Evolutionary conservation across 2,888 invertebrate species (phyloP), one percentile per base, ranked within the genome.

Genomic region (Stenotaenia linearis): DNA sequence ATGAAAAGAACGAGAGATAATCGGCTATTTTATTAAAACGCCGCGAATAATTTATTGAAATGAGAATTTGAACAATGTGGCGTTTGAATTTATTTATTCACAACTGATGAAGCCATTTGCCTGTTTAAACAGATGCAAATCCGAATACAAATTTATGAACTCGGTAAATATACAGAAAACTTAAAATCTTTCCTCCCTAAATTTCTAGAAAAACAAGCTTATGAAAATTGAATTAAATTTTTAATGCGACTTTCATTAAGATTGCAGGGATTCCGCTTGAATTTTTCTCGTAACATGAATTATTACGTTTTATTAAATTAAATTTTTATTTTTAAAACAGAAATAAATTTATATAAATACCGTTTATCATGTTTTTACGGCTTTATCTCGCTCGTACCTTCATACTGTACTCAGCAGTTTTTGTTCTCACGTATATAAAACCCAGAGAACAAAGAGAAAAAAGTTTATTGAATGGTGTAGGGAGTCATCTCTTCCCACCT

Each of bases 381-480:
- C 18, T 50, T 15, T 40, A 18, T 12, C 1, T 6, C n/a, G n/a
- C 18, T 50, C 15, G 18, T 50, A 9, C 18, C 69, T 25, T 69
- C 25, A 25, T 10, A 10, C 69, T 69, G 12, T 69, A 69, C 69
- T 69, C 69, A 69, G 69, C 69, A 69, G 69, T 69, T 69, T 32
- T 69, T 69, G 69, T 69, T 69, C 69, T 28, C 69, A 28, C 28
- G 56, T 56, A 10, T 69, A 12, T 69, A 69, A 69, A 69, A 69
- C 69, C 28, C 10, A 10, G 69, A 28, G 69, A 28, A 69, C 25
- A 69, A 69, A 69, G 25, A 4, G 15, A 28, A 28, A 61, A 61
- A 61, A 10, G 69, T 69, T 15, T 69, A 69, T 69, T 69, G 69
- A 69, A 69, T 69, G 25, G 69, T 28, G 69, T 69, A 25, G 69